These are phyloP conservation scores for Anastatus disparis DNA, from an alignment of 1,140 invertebrate genomes.

Conservation along the genomic window DNA sequence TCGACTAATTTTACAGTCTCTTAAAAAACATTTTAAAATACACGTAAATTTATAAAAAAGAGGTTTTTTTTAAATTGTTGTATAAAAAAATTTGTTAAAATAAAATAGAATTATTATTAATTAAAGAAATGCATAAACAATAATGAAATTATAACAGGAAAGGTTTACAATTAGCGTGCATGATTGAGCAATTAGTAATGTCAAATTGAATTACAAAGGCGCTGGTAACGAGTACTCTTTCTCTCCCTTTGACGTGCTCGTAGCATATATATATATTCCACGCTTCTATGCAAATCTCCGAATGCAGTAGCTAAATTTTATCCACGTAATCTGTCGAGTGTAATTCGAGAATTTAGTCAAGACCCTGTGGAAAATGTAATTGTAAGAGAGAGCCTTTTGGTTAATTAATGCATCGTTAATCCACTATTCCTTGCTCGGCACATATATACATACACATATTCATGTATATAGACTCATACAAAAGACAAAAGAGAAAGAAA, in stretches of 20 bases:
- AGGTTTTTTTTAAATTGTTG: too few relatives aligned
- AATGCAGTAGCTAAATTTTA: constrained; percentile 58
- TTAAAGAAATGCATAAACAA: not conserved
- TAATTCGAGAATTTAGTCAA: constrained; percentile 56
- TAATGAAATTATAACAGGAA: constrained; percentile 15
- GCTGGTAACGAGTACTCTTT: constrained; percentile 27
- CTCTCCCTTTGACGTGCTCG: not conserved
- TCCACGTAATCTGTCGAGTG: constrained; percentile 57
- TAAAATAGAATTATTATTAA: not conserved
- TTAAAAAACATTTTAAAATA: too few relatives aligned
- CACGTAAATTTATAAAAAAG: too few relatives aligned
- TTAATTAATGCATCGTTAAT: constrained; percentile 63
- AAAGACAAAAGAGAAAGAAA: too few relatives aligned
- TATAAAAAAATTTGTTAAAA: too few relatives aligned
- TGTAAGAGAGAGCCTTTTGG: constrained; percentile 32
- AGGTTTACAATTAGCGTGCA: constrained; percentile 1
- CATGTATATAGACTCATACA: too few relatives aligned
- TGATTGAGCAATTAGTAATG: not conserved
- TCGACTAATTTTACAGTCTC: too few relatives aligned
- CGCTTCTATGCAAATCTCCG: constrained; percentile 52
- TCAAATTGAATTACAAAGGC: constrained; percentile 15
- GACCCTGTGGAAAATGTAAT: constrained; percentile 45
- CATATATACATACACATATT: too few relatives aligned
- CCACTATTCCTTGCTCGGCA: constrained; percentile 47
- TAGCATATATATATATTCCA: constrained; percentile 9